Conservation (phyloP, 2,797 vertebrate species). For the Sardinella longiceps region DNA sequence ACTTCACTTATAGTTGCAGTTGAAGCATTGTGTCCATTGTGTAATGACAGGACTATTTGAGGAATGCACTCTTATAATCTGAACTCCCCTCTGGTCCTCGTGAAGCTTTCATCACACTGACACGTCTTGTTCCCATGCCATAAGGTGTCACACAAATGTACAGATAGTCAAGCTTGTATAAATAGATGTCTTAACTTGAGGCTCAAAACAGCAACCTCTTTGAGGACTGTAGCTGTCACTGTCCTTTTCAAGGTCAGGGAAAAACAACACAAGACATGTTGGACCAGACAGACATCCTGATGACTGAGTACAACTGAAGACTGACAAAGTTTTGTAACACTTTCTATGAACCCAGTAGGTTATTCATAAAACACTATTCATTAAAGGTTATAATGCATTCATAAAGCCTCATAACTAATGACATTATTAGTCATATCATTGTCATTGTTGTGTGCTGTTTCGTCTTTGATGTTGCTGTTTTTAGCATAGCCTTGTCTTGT, state of each 20-base stretch:
- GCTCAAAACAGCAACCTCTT: not conserved
- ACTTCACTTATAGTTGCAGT: not conserved
- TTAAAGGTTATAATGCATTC: too few species aligned
- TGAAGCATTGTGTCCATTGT: not conserved
- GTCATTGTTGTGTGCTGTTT: too few species aligned
- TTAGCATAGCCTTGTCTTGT: too few species aligned
- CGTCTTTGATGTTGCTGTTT: too few species aligned
- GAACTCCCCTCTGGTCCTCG: not conserved
- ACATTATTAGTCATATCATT: too few species aligned
- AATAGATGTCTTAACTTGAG: not conserved
- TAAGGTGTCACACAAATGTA: not conserved
- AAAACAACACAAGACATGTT: not conserved
- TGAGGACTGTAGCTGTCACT: conserved; percentile 2
- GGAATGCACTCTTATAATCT: conserved; percentile 20
- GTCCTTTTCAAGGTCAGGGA: not conserved
- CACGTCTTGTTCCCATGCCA: not conserved
- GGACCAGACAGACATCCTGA: not conserved
- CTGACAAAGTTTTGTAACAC: too few species aligned
- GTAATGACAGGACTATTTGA: conserved; percentile 1
- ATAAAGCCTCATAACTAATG: too few species aligned
- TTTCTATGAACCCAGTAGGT: too few species aligned
- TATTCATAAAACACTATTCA: too few species aligned
- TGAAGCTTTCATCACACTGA: not conserved
- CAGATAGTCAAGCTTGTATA: not conserved
- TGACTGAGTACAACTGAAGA: too few species aligned